These are phyloP conservation scores for Drosophila micromelanica DNA, from an alignment of 1,140 invertebrate genomes.

Conservation along the genomic window DNA sequence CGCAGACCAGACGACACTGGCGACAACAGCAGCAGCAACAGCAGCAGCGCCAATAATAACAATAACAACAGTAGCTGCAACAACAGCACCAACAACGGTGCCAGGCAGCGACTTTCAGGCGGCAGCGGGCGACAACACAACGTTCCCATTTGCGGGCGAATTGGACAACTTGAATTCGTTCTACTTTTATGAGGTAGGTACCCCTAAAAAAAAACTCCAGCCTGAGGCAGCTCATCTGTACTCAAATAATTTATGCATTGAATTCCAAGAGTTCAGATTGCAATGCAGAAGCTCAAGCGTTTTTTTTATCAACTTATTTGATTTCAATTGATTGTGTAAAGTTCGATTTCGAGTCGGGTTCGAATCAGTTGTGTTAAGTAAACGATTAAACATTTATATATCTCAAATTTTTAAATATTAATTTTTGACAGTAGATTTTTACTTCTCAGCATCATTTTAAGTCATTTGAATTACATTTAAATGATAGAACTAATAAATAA, in stretches of 20 bases:
- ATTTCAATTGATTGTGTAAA: constrained; percentile 37
- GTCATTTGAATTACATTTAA: too few species aligned
- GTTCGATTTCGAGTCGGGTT: constrained; percentile 6
- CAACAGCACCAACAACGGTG: constrained; percentile 10
- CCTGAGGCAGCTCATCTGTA: constrained; percentile 10
- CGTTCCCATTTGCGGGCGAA: constrained; percentile 48
- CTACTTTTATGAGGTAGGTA: constrained; percentile 77
- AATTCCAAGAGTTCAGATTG: constrained; percentile 23
- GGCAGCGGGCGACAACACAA: constrained; percentile 37
- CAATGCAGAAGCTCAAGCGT: constrained; percentile 19
- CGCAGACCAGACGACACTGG: constrained; percentile 57
- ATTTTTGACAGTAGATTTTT: too few species aligned
- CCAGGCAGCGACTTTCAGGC: constrained; percentile 56
- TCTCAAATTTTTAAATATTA: too few species aligned
- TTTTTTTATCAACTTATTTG: constrained; percentile 25
- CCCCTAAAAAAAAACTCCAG: neutral
- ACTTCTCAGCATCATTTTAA: too few species aligned
- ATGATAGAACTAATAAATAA: too few species aligned
- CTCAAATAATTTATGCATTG: constrained; percentile 57
- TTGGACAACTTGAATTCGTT: constrained; percentile 78
- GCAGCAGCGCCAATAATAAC: neutral
- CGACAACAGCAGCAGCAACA: constrained; percentile 36
- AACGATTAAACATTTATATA: too few species aligned
- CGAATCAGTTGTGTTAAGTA: neutral
- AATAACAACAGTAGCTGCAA: constrained; percentile 21